Evolutionary conservation across 2,797 vertebrate species (phyloP), one percentile per base, ranked within the genome.

Genomic region (Melanotaenia trifasciata): DNA sequence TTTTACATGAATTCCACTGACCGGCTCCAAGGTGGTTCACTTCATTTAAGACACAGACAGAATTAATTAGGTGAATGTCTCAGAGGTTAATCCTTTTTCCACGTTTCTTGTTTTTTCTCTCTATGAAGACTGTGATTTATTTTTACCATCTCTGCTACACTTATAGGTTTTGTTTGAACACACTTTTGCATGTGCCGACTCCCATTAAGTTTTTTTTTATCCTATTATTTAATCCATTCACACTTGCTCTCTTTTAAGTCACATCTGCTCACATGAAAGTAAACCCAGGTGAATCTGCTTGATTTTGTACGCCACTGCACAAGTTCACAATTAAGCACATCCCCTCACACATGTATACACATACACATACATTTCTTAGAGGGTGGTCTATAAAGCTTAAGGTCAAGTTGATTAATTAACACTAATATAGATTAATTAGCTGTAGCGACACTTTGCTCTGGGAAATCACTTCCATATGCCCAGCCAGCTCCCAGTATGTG

Each of bases 361-460:
- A 40, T 26, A 70, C 50, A 67, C 36, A 72, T 64, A 63, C 59
- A 60, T 57, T 71, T 79, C 88, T 88, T 84, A 85, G 74, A 84
- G 85, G 84, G 81, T 89, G 86, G 88, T 86, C 86, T 78, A 72
- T 82, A 83, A 85, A 90, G 83, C 90, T 90, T 79, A 77, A 76
- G 92, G 90, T 93, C 91, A 89, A 89, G 86, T 82, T 90, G 90
- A 93, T 92, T 90, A 92, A 93, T 93, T 93, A 92, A 90, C 77
- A 81, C 59, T 89, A 89, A 91, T 94, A 86, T 72, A 87, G 90
- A 92, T 93, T 92, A 93, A 93, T 94, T 92, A 91, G 89, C 87
- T 84, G 83, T 84, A 75, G 82, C 75, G 60, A 83, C 87, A 90
- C 87, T 90, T 88, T 90, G 89, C 90, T 93, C 87, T 85, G 76